Evolutionary conservation across 2,797 vertebrate genomes (phyloP).

Genomic region (Eptatretus atami): DNA sequence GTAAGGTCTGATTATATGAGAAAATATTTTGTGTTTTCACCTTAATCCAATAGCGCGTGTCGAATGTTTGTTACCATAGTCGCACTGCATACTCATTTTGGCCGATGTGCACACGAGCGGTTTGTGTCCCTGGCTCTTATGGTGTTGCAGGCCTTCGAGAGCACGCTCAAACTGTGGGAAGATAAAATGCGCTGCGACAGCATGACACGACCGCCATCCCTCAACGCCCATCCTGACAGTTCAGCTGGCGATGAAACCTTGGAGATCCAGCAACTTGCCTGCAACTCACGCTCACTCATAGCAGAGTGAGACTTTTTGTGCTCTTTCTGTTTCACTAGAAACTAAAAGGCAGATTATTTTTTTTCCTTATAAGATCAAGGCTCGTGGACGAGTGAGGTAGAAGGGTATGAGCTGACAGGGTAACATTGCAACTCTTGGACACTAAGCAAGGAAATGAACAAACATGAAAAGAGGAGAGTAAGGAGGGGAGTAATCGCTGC

Average conservation of each 20-base stretch:
- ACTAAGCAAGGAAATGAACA: too few species aligned
- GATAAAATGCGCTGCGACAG: slow-evolving; percentile 66
- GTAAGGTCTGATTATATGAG: too few species aligned
- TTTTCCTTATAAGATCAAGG: background rate
- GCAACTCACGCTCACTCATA: slow-evolving; percentile 49
- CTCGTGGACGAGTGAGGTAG: background rate
- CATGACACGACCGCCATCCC: slow-evolving; percentile 23
- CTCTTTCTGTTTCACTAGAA: too few species aligned
- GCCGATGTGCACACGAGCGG: too few species aligned
- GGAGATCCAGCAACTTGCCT: slow-evolving; percentile 50
- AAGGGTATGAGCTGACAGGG: background rate
- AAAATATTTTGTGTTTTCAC: too few species aligned
- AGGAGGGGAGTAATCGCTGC: too few species aligned
- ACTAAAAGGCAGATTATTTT: too few species aligned
- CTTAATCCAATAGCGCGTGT: too few species aligned
- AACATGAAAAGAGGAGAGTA: too few species aligned
- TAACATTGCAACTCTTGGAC: too few species aligned
- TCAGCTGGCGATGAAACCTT: slow-evolving; percentile 51
- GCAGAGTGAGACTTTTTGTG: slow-evolving; percentile 24
- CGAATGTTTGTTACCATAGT: too few species aligned
- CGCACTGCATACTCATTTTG: too few species aligned
- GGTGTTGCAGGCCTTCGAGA: slow-evolving; percentile 47
- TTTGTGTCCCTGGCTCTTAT: background rate
- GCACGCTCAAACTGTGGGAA: slow-evolving; percentile 79
- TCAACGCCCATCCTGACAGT: slow-evolving; percentile 23